Conservation (phyloP, 2,113 vertebrate genomes). For the Rhadina sibilatrix region DNA sequence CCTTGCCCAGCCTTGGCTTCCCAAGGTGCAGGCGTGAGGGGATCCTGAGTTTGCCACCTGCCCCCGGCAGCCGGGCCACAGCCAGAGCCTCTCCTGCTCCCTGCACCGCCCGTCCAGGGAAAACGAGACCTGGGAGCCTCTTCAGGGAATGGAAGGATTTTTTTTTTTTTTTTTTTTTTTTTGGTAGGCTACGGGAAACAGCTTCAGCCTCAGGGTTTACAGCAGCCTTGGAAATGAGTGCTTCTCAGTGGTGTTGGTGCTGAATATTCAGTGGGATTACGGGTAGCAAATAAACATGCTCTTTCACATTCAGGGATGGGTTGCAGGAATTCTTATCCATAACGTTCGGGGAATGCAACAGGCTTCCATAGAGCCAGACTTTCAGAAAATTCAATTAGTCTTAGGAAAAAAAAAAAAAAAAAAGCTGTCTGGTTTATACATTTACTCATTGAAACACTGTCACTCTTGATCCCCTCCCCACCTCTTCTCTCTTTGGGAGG, state of each 20-base stretch:
- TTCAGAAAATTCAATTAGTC: not conserved
- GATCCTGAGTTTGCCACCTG: not conserved
- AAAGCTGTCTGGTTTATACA: not conserved
- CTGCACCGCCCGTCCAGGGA: not conserved
- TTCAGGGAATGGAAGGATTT: not conserved
- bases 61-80: not conserved
- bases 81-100: not conserved
- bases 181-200: not conserved
- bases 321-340: not conserved
- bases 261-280: not conserved
- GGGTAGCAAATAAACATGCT: not conserved
- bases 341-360: not conserved
- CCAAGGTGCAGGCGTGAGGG: accelerated
- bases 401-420: not conserved
- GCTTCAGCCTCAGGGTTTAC: not conserved
- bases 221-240: not conserved
- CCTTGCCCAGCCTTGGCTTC: not conserved
- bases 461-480: not conserved
- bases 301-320: not conserved
- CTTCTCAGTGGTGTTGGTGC: not conserved
- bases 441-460: not conserved
- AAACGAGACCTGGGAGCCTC: not conserved
- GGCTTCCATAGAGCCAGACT: not conserved
- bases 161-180: not conserved
- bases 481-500: not conserved